Evolutionary conservation across 2,797 vertebrate genomes (phyloP).

Genomic region (Peromyscus nudipes): DNA sequence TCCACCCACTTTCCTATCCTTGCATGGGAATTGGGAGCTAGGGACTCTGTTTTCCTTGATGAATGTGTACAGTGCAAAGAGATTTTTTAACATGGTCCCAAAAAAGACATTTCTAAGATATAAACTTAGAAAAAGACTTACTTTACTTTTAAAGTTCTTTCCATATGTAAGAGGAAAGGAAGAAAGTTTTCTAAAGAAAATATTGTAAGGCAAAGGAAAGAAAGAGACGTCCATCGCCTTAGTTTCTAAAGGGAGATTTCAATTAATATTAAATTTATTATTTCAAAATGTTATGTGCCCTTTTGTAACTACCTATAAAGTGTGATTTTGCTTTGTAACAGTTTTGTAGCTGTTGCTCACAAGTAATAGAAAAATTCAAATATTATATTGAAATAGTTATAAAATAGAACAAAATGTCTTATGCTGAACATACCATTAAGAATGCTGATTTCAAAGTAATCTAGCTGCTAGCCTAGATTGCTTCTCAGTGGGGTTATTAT

Average conservation of each 20-base stretch:
- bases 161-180: background rate
- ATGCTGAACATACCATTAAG: conserved; percentile 66
- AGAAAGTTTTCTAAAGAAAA: background rate
- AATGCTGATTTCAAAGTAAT: conserved; percentile 77
- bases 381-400: conserved; percentile 66
- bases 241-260: background rate
- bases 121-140: background rate
- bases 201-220: background rate
- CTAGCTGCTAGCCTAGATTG: conserved; percentile 75
- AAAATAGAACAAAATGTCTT: conserved; percentile 67
- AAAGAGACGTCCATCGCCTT: fast-evolving
- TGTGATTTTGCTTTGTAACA: background rate
- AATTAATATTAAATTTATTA: conserved; percentile 2
- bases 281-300: conserved; percentile 31
- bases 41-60: background rate
- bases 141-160: conserved; percentile 30
- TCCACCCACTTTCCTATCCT: fast-evolving
- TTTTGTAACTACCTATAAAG: background rate
- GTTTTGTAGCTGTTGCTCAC: conserved; percentile 40
- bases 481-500: conserved; percentile 76
- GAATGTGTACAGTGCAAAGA: background rate
- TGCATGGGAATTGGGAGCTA: no score
- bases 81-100: background rate
- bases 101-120: background rate
- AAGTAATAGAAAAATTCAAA: conserved; percentile 39